phyloP scores from a whole-genome alignment of 2,113 vertebrate genomes.

The Gnathonemus echidnorhynchus region DNA sequence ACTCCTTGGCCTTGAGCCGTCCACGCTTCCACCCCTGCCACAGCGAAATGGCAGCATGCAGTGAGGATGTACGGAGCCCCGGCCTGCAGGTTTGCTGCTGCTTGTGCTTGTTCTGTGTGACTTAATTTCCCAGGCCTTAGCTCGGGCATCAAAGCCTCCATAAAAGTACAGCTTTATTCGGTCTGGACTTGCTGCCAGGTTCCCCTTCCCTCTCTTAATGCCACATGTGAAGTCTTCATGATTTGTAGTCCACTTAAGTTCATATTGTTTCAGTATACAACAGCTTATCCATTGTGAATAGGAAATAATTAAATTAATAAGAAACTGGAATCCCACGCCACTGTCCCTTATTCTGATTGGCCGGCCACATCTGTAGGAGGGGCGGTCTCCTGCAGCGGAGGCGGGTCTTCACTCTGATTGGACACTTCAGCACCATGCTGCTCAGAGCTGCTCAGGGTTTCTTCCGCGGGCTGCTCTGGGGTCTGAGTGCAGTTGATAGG shows the following conservation, averaged over 20 bases:
- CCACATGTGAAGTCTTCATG: background rate
- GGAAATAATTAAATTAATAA: conserved; percentile 28
- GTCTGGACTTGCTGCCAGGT: background rate
- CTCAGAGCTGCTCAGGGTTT: conserved; percentile 40
- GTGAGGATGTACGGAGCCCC: background rate
- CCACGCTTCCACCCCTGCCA: background rate
- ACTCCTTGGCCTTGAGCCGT: background rate
- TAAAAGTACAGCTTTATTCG: background rate
- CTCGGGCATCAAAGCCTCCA: background rate
- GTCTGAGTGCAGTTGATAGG: conserved; percentile 62
- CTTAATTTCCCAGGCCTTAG: background rate
- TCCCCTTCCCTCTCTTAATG: background rate
- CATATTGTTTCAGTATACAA: conserved; percentile 23
- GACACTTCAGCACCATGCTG: conserved; percentile 29
- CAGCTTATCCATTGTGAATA: conserved; percentile 25
- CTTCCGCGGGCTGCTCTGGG: conserved; percentile 33
- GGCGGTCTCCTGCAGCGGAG: conserved; percentile 32
- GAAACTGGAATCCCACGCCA: conserved; percentile 21
- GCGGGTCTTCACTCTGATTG: conserved; percentile 41
- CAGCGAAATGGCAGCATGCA: background rate
- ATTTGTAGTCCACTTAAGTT: background rate
- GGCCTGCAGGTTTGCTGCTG: background rate
- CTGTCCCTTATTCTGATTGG: conserved; percentile 48
- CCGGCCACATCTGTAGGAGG: conserved; percentile 35
- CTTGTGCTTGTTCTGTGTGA: background rate